A percentile compares a stretch with the other conserved stretches of the same genome.
These are phyloP conservation scores for Enteromius treurensis DNA, from an alignment of 2,797 vertebrate genomes.

Conservation along the genomic window DNA sequence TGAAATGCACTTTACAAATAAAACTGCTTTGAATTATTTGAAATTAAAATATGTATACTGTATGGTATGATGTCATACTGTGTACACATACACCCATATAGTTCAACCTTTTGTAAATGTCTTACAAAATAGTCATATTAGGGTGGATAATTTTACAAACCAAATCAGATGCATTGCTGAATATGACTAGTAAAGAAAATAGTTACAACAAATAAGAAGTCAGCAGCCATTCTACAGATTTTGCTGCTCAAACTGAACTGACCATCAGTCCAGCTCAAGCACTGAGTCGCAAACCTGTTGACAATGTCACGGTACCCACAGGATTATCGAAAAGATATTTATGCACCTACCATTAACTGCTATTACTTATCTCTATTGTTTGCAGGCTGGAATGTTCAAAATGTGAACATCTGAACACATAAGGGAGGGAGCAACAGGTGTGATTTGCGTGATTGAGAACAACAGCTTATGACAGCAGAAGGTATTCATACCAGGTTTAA, in stretches of 20 bases:
- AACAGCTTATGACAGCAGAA: constrained; percentile 20
- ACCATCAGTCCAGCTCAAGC: not conserved
- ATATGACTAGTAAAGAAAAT: not conserved
- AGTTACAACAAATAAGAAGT: not conserved
- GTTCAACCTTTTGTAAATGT: not conserved
- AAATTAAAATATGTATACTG: not conserved
- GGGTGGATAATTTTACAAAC: not conserved
- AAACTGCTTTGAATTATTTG: not conserved
- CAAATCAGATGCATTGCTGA: not conserved
- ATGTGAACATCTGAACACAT: constrained; percentile 7
- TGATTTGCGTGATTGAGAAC: constrained; percentile 54
- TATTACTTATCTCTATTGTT: constrained; percentile 7
- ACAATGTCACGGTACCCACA: constrained; percentile 5
- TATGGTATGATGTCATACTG: not conserved
- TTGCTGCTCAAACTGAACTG: too few relatives aligned
- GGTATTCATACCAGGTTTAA: constrained; percentile 47
- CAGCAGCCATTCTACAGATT: not conserved
- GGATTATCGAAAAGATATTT: constrained; percentile 1
- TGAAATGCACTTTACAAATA: not conserved
- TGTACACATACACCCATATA: not conserved
- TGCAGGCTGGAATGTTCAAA: constrained; percentile 5
- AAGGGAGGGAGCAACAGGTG: constrained; percentile 13
- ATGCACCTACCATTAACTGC: constrained; percentile 5
- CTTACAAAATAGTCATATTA: constrained; percentile 1
- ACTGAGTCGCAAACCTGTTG: not conserved